Evolutionary conservation across 1,140 invertebrate species (phyloP).

Genomic region (Ptiloglossa arizonensis): DNA sequence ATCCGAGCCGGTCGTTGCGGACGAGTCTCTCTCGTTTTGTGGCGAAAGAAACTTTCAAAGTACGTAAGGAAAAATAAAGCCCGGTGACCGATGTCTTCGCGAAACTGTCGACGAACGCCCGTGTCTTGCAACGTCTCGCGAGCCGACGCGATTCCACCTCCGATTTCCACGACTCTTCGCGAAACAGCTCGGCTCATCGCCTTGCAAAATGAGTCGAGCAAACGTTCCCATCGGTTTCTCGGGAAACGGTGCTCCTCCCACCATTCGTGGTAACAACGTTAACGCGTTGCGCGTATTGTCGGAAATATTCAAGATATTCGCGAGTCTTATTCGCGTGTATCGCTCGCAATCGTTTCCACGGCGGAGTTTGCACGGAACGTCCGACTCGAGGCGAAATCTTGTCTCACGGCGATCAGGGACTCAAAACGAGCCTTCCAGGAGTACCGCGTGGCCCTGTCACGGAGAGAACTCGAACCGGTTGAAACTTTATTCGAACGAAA

Average conservation of each 20-base stretch:
- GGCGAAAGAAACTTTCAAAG: too few relatives aligned
- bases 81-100: conserved; percentile 4
- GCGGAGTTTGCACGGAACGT: too few relatives aligned
- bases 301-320: neutral
- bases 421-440: too few relatives aligned
- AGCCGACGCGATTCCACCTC: neutral
- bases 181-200: conserved; percentile 9
- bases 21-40: too few relatives aligned
- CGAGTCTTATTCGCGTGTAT: too few relatives aligned
- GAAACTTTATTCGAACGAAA: too few relatives aligned
- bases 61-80: conserved; percentile 16
- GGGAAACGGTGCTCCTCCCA: neutral
- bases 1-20: too few relatives aligned
- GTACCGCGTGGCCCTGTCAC: neutral
- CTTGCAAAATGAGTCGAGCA: conserved; percentile 30
- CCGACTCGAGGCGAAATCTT: too few relatives aligned
- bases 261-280: neutral
- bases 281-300: neutral
- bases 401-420: too few relatives aligned
- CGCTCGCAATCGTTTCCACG: too few relatives aligned
- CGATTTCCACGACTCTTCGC: conserved; percentile 28
- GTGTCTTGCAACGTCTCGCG: neutral
- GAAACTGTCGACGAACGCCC: neutral
- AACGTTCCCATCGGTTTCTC: conserved; percentile 4
- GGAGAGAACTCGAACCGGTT: too few relatives aligned